A percentile compares a stretch with the other conserved stretches of the same genome.
Evolutionary conservation across 1,140 invertebrate species (phyloP).

Genomic region (Geopemphigus sp.): DNA sequence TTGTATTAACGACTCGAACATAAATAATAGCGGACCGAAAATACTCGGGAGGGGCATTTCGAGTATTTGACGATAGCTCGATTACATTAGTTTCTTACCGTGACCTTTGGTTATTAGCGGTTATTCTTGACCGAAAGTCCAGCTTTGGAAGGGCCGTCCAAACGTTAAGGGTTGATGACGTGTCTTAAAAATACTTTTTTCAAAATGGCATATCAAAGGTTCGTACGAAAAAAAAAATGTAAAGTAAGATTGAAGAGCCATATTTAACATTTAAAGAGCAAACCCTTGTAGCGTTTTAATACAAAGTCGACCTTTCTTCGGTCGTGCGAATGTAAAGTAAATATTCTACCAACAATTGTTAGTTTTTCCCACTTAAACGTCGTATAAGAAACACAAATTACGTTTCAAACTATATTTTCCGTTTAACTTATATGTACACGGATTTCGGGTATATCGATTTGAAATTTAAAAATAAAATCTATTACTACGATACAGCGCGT

Average conservation of each 20-base stretch:
- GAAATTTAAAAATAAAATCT: too few relatives aligned
- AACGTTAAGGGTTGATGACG: neutral
- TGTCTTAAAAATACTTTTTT: neutral
- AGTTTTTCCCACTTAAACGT: neutral
- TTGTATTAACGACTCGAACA: neutral
- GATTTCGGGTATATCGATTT: too few relatives aligned
- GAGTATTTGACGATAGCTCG: neutral
- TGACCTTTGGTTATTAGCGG: slow-evolving; percentile 7
- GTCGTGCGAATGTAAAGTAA: neutral
- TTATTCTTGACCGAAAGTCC: neutral
- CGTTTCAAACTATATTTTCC: neutral
- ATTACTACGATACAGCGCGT: too few relatives aligned
- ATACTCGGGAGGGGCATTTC: neutral
- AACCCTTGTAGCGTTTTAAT: slow-evolving; percentile 8
- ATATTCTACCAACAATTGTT: neutral
- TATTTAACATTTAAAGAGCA: slow-evolving; percentile 24
- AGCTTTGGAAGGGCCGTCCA: too few relatives aligned
- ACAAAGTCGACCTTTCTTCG: neutral
- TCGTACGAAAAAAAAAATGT: neutral
- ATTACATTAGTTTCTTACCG: neutral
- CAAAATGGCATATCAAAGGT: neutral
- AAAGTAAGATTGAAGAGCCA: slow-evolving; percentile 3
- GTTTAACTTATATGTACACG: neutral
- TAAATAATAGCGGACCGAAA: neutral
- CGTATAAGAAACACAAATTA: neutral